Conservation (phyloP, 1,140 invertebrate species). For the Helicoverpa zea region DNA sequence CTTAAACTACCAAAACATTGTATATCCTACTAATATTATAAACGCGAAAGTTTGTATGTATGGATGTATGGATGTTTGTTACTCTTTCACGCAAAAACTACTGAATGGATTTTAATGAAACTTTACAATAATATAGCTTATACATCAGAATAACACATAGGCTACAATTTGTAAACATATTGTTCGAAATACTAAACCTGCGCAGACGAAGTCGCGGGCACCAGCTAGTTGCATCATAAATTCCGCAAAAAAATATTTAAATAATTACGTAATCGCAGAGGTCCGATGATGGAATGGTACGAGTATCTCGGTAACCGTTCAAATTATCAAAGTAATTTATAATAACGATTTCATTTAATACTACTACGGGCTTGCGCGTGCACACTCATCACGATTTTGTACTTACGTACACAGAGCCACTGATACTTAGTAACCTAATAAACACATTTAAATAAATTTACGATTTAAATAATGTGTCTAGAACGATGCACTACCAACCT, state of each 20-base stretch:
- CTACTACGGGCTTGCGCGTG: constrained; percentile 9
- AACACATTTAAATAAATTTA: constrained; percentile 27
- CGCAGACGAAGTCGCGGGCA: no score
- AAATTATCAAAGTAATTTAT: constrained; percentile 9
- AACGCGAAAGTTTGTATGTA: no score
- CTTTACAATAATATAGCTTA: no score
- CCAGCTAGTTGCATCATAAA: no score
- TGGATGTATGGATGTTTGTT: no score
- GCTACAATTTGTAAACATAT: no score
- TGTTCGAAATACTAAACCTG: no score
- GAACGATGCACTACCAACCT: neutral
- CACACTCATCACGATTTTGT: constrained; percentile 1
- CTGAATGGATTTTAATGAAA: no score
- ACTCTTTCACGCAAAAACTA: no score
- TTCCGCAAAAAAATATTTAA: neutral
- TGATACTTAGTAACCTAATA: neutral
- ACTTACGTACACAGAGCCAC: neutral
- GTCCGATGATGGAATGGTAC: neutral
- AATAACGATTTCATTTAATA: constrained; percentile 16
- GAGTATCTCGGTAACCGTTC: constrained; percentile 7
- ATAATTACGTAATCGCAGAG: neutral
- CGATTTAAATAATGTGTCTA: constrained; percentile 4
- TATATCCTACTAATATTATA: no score
- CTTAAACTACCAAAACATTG: no score
- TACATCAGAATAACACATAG: no score